A percentile compares a stretch with the other conserved stretches of the same genome.
Evolutionary conservation across 2,888 invertebrate species (phyloP).

Genomic region (Malthinus seriepunctatus): DNA sequence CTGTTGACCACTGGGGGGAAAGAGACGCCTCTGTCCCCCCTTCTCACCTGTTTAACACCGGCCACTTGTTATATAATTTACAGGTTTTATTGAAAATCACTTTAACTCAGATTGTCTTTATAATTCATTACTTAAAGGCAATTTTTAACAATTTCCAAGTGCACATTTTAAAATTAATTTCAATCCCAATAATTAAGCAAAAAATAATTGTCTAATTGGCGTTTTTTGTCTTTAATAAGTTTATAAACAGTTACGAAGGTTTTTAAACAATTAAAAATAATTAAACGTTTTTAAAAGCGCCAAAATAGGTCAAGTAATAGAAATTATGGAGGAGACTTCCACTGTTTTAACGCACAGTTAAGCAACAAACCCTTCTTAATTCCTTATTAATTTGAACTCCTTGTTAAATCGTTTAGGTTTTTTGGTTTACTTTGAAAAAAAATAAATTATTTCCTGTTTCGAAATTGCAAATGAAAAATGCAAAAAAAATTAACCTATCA

Average conservation of each 20-base stretch:
- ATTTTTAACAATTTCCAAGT: background rate
- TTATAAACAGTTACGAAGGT: background rate
- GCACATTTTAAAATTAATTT: background rate
- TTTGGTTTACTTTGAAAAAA: slow-evolving; percentile 1
- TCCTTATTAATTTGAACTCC: background rate
- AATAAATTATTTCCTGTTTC: slow-evolving; percentile 17
- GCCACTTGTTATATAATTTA: slow-evolving; percentile 49
- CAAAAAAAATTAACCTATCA: slow-evolving; percentile 18
- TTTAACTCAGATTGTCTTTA: slow-evolving; percentile 5
- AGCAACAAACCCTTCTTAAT: background rate
- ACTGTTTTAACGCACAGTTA: background rate
- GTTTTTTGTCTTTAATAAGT: background rate
- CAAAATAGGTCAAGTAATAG: background rate
- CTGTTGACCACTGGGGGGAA: slow-evolving; percentile 48
- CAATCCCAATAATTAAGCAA: background rate
- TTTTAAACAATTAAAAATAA: background rate
- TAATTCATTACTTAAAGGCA: background rate
- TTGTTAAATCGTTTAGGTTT: too few relatives aligned
- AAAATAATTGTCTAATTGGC: background rate
- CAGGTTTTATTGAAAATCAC: slow-evolving; percentile 35
- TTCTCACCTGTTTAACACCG: slow-evolving; percentile 44
- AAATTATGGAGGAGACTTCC: background rate
- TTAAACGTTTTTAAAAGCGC: background rate
- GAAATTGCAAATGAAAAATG: slow-evolving; percentile 12
- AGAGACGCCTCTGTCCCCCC: slow-evolving; percentile 38